Conservation (phyloP, 2,113 vertebrate genomes). For the Excalfactoria chinensis region DNA sequence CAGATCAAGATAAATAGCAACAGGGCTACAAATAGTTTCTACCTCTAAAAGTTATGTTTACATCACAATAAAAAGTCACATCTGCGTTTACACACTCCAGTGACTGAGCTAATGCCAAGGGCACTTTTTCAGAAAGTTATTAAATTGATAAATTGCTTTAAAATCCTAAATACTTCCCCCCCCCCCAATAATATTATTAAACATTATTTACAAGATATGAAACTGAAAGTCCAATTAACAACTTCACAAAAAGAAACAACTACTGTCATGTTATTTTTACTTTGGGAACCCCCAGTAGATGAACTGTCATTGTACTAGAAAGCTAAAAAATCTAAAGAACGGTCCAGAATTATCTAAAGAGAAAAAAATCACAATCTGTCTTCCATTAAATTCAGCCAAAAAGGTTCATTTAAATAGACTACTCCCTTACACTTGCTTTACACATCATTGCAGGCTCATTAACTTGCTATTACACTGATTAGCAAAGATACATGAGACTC, state of each 20-base stretch:
- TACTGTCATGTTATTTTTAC: background rate
- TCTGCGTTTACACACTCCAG: slow-evolving; percentile 64
- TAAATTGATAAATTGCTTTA: slow-evolving; percentile 67
- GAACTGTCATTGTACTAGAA: background rate
- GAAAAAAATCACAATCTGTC: background rate
- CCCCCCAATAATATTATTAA: background rate
- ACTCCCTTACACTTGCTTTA: background rate
- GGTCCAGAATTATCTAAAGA: background rate
- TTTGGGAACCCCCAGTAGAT: background rate
- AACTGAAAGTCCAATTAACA: background rate
- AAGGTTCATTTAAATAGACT: background rate
- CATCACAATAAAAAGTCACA: slow-evolving; percentile 64
- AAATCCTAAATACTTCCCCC: background rate
- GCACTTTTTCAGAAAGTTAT: slow-evolving; percentile 63
- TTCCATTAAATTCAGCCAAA: background rate
- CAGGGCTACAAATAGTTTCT: slow-evolving; percentile 38
- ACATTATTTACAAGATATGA: background rate
- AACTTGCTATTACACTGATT: background rate
- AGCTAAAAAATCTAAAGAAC: background rate
- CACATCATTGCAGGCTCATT: background rate
- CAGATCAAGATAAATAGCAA: slow-evolving; percentile 19
- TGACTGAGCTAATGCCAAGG: slow-evolving; percentile 70
- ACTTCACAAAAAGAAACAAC: background rate
- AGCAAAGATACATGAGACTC: background rate
- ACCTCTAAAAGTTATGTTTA: slow-evolving; percentile 47